phyloP scores from a whole-genome alignment of 2,797 vertebrate species.

The Phrynocephalus vlangalii region DNA sequence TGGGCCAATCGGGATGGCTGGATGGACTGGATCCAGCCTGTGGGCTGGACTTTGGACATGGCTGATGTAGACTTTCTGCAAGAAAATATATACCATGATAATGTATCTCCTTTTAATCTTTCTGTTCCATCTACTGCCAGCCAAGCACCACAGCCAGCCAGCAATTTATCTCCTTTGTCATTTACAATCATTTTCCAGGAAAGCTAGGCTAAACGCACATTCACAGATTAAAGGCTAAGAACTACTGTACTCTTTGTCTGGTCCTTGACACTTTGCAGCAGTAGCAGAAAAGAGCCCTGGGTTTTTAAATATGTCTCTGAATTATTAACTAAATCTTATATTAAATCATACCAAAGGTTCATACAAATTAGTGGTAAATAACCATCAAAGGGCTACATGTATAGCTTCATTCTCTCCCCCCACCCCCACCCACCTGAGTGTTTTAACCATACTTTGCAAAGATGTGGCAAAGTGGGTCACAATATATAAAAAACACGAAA shows the following conservation, averaged over 20 bases:
- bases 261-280: neutral
- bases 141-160: neutral
- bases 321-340: conserved; percentile 20
- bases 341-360: neutral
- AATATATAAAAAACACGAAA: too few species aligned
- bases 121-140: neutral
- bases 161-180: neutral
- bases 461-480: neutral
- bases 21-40: too few species aligned
- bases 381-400: neutral
- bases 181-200: conserved; percentile 14
- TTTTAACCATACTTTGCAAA: neutral
- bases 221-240: conserved; percentile 16
- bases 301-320: neutral
- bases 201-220: neutral
- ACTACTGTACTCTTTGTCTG: neutral
- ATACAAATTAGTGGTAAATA: neutral
- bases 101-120: neutral
- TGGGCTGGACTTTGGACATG: too few species aligned
- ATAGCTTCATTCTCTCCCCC: neutral
- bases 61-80: neutral
- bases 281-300: neutral
- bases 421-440: neutral
- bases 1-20: too few species aligned
- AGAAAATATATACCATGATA: too few species aligned